phyloP scores from a whole-genome alignment of 2,113 vertebrate genomes.

The Paradoxurus hermaphroditus region DNA sequence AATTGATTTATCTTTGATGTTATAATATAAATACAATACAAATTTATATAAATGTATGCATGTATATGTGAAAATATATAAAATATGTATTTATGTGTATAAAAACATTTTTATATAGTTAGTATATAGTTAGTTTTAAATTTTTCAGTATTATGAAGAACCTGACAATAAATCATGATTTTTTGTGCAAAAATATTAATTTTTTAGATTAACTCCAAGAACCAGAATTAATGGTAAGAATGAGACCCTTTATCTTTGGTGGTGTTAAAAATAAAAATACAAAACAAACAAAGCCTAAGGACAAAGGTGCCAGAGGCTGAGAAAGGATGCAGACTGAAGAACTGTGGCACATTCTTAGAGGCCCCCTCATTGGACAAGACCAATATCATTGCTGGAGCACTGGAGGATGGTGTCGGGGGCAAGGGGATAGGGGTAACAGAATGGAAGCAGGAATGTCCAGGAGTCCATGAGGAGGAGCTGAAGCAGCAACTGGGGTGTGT shows the following conservation, averaged over 20 bases:
- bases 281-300: not conserved
- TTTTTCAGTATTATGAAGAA: not conserved
- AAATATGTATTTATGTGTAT: not conserved
- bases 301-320: not conserved
- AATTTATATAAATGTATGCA: not conserved
- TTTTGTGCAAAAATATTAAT: not conserved
- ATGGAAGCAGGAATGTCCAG: not conserved
- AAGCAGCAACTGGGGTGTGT: not conserved
- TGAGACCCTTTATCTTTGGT: not conserved
- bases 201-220: not conserved
- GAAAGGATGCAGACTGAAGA: not conserved
- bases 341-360: not conserved
- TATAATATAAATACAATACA: not conserved
- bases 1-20: not conserved
- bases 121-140: not conserved
- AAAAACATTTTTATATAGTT: not conserved
- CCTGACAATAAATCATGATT: not conserved
- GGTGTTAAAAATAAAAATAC: not conserved
- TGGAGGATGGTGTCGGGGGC: no score
- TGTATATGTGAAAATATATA: not conserved
- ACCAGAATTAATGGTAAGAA: not conserved
- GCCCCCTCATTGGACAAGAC: rapidly evolving
- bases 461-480: not conserved
- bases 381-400: not conserved
- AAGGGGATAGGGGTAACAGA: not conserved